Conservation (phyloP, 2,888 invertebrate species). For the Brachyptera putata region DNA sequence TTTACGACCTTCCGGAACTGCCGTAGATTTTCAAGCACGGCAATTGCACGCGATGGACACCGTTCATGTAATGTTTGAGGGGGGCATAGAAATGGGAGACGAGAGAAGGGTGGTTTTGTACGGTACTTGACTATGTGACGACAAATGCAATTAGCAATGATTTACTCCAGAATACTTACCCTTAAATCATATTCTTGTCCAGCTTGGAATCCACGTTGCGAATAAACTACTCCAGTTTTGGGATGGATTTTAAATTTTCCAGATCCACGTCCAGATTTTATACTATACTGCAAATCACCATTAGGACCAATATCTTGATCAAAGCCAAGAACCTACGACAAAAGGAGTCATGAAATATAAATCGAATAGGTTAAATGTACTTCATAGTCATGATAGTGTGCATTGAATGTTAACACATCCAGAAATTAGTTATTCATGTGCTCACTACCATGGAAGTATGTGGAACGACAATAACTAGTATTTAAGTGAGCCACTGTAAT, state of each 20-base stretch:
- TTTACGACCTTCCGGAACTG: too few species aligned
- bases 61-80: background rate
- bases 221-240: constrained; percentile 74
- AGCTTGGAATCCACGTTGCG: constrained; percentile 64
- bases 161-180: constrained; percentile 47
- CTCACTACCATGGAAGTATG: too few species aligned
- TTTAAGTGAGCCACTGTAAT: too few species aligned
- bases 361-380: too few species aligned
- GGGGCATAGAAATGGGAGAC: background rate
- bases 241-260: constrained; percentile 80
- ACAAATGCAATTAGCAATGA: constrained; percentile 8
- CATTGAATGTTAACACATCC: too few species aligned
- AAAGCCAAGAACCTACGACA: constrained; percentile 68
- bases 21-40: too few species aligned
- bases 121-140: too few species aligned
- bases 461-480: too few species aligned
- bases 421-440: too few species aligned
- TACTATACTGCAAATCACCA: constrained; percentile 76
- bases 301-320: constrained; percentile 81
- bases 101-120: background rate
- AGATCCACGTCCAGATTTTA: constrained; percentile 71
- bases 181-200: constrained; percentile 64
- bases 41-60: too few species aligned
- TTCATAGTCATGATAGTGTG: too few species aligned
- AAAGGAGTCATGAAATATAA: too few species aligned